Evolutionary conservation across 2,113 vertebrate genomes (phyloP).

Genomic region (Progne subis): DNA sequence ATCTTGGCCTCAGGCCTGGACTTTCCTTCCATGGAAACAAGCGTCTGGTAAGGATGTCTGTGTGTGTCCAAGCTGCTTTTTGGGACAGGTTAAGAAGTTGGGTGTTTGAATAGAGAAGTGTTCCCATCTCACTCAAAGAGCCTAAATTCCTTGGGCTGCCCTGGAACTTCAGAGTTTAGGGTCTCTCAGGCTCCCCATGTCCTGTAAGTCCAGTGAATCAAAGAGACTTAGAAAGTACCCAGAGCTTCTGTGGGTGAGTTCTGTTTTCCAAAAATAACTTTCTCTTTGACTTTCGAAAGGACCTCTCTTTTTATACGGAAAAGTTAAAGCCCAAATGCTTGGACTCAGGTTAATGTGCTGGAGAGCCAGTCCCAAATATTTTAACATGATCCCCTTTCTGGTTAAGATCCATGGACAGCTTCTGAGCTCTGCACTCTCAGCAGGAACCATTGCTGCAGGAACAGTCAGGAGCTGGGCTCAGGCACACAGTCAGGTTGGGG

Average conservation of each 20-base stretch:
- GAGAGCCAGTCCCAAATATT: neutral
- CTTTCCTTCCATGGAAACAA: neutral
- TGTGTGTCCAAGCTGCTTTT: neutral
- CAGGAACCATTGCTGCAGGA: neutral
- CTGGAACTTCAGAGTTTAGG: neutral
- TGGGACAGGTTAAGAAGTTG: neutral
- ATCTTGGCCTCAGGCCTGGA: neutral
- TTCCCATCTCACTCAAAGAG: neutral
- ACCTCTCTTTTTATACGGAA: neutral
- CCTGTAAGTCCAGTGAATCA: neutral
- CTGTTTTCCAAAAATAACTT: neutral
- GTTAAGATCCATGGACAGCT: neutral
- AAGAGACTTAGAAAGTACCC: neutral
- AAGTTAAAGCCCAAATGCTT: neutral
- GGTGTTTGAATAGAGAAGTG: neutral
- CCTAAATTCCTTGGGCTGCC: neutral
- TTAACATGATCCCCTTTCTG: neutral
- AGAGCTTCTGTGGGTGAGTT: neutral
- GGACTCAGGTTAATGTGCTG: neutral
- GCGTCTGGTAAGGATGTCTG: neutral
- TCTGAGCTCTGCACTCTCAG: neutral
- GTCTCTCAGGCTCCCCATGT: neutral
- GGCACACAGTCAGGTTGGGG: neutral
- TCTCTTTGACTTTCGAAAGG: neutral
- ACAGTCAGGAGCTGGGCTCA: slow-evolving; percentile 2